phyloP scores from a whole-genome alignment of 1,140 invertebrate species.

The Theocolax elegans region DNA sequence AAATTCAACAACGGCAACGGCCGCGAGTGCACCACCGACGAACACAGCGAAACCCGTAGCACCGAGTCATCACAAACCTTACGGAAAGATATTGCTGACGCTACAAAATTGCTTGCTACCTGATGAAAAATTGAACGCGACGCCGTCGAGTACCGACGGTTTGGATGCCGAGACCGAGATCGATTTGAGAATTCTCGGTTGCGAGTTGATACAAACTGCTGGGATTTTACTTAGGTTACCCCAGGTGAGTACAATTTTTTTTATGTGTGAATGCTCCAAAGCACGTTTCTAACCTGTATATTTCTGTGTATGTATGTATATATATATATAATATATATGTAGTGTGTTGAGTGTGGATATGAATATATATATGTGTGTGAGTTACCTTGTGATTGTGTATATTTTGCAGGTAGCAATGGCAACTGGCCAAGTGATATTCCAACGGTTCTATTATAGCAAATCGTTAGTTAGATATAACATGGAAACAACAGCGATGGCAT shows the following conservation, averaged over 20 bases:
- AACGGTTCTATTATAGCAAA: conserved; percentile 98
- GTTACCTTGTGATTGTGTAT: too few relatives aligned
- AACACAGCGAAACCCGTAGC: background rate
- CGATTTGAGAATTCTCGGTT: conserved; percentile 94
- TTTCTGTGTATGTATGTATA: too few relatives aligned
- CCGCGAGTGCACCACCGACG: conserved; percentile 34
- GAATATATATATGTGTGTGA: too few relatives aligned
- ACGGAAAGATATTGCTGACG: conserved; percentile 88
- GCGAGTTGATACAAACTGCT: conserved; percentile 97
- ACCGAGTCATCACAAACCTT: conserved; percentile 59
- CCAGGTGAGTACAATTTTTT: conserved; percentile 84
- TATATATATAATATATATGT: too few relatives aligned
- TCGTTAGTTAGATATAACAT: conserved; percentile 97
- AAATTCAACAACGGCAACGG: conserved; percentile 53
- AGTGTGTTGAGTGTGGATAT: too few relatives aligned
- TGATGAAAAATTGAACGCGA: conserved; percentile 84
- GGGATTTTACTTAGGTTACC: conserved; percentile 94
- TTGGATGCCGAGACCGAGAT: conserved; percentile 90
- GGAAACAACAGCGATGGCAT: conserved; percentile 98
- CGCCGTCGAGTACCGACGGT: conserved; percentile 93
- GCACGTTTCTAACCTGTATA: conserved; percentile 27
- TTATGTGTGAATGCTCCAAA: conserved; percentile 18
- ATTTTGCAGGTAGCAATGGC: conserved; percentile 95
- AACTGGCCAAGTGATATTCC: conserved; percentile 97
- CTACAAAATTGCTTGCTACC: conserved; percentile 94